Base-by-base conservation (phyloP, 37 sponge, comb jelly and placozoan species). In the Lycopodina hypogea region DNA sequence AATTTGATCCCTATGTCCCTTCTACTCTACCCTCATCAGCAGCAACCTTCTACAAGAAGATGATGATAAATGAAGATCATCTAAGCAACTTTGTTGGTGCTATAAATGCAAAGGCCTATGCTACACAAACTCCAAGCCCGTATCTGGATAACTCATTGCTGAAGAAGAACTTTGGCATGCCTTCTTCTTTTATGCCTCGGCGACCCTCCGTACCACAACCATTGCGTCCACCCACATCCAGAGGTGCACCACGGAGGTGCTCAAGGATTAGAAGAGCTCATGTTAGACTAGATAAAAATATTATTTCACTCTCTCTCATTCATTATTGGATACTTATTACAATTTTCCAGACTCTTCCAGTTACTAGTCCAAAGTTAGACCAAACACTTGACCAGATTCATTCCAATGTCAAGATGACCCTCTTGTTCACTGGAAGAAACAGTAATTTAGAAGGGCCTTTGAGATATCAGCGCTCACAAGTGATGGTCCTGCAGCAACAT, bases 401-500 rank as follows among this genome's bases (percentile, higher is more conserved):
- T n/a, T 87, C 92, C 22, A 42, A 88, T 58, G 82, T 80, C 18
- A 28, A 62, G 23, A 80, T 94, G 24, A 90, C 86, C 8, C 79
- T 94, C 65, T 32, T 81, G 2, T 94, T 82, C 48, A 63, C 74
- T 21, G 95, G 95, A 9, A 75, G n/a, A 12, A 56, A 69, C n/a
- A 56, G 87, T 11, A 78, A 81, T 35, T 75, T 94, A 37, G 81
- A 74, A 38, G 68, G 89, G 0, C 41, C 50, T 17, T 18, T 39
- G 73, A 39, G 87, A 56, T 48, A 45, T 45, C 48, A 45, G 48
- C 48, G 48, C 48, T 62, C 33, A 35, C 86, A 94, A 7, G 87
- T 95, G 0, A 55, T 83, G 53, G 75, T 93, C 11, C 70, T 91
- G 32, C 97, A 97, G 82, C 97, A 97, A 67, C 97, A 97, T 77